A percentile compares a stretch with the other conserved stretches of the same genome.
Conservation (phyloP, 2,113 vertebrate genomes). For the Mormyrus lacerda region DNA sequence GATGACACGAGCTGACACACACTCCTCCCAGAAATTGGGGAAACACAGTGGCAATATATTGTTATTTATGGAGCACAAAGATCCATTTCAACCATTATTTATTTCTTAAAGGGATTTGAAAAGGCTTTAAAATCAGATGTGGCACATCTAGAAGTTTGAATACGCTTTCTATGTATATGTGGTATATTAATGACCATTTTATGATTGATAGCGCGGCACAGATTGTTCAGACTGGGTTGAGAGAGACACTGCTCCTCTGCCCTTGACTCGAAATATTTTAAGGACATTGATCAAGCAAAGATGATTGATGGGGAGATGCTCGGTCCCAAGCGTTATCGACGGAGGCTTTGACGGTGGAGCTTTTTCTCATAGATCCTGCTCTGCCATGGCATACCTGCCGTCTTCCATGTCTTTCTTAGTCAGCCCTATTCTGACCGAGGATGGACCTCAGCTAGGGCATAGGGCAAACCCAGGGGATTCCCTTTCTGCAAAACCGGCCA, state of each 20-base stretch:
- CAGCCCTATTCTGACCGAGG: background rate
- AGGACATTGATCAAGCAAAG: constrained; percentile 2
- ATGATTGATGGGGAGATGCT: background rate
- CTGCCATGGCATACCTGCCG: background rate
- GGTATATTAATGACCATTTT: background rate
- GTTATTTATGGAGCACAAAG: background rate
- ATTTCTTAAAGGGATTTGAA: background rate
- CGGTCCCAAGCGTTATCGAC: too few relatives aligned
- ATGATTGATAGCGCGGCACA: background rate
- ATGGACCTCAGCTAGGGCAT: background rate
- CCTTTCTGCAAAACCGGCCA: background rate
- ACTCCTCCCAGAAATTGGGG: background rate
- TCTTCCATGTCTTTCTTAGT: background rate
- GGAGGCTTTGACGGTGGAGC: background rate
- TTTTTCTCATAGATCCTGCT: background rate
- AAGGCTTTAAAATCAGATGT: background rate
- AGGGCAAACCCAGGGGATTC: background rate
- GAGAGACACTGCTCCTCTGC: background rate
- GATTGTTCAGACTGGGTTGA: background rate
- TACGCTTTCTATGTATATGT: background rate
- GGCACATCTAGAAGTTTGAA: background rate
- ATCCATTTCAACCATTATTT: background rate
- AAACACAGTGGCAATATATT: background rate
- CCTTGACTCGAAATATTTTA: constrained; percentile 1
- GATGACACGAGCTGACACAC: background rate